Conservation (phyloP, 1,140 invertebrate species). For the Pogonomyrmex californicus region DNA sequence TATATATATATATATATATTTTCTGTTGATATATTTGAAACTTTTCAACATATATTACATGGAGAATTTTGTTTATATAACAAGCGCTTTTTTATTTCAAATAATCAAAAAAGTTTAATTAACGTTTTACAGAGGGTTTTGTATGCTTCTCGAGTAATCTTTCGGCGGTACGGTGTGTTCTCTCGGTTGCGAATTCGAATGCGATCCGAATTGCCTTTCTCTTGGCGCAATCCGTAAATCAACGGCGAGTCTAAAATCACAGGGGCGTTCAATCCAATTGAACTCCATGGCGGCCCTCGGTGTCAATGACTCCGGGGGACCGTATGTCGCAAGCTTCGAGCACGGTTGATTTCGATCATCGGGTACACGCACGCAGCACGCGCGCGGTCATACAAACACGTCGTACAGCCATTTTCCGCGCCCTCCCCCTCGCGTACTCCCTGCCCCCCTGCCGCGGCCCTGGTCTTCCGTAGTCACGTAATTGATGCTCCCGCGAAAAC, state of each 20-base stretch:
- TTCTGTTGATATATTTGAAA: not conserved
- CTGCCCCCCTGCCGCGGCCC: slow-evolving; percentile 5
- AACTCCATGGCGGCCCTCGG: slow-evolving; percentile 40
- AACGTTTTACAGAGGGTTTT: not conserved
- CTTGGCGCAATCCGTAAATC: slow-evolving; percentile 39
- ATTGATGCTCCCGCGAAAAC: slow-evolving; percentile 70
- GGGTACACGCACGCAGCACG: slow-evolving; percentile 45
- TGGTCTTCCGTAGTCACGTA: slow-evolving; percentile 57
- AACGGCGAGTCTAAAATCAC: slow-evolving; percentile 59
- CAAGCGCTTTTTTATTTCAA: not conserved
- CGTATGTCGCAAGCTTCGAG: slow-evolving; percentile 64
- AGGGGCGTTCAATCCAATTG: slow-evolving; percentile 56
- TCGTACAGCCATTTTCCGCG: slow-evolving; percentile 39
- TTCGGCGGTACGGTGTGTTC: not conserved
- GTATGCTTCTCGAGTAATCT: not conserved
- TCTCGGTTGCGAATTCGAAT: slow-evolving; percentile 31
- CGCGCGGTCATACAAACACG: slow-evolving; percentile 35
- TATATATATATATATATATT: slow-evolving; percentile 6
- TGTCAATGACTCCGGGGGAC: slow-evolving; percentile 64
- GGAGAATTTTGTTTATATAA: not conserved
- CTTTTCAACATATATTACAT: not conserved
- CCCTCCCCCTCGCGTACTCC: not conserved
- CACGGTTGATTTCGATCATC: slow-evolving; percentile 65
- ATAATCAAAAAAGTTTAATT: slow-evolving; percentile 17
- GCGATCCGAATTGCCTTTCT: slow-evolving; percentile 46